Evolutionary conservation across 2,797 vertebrate species (phyloP).

Genomic region (Phaenicophaeus curvirostris): DNA sequence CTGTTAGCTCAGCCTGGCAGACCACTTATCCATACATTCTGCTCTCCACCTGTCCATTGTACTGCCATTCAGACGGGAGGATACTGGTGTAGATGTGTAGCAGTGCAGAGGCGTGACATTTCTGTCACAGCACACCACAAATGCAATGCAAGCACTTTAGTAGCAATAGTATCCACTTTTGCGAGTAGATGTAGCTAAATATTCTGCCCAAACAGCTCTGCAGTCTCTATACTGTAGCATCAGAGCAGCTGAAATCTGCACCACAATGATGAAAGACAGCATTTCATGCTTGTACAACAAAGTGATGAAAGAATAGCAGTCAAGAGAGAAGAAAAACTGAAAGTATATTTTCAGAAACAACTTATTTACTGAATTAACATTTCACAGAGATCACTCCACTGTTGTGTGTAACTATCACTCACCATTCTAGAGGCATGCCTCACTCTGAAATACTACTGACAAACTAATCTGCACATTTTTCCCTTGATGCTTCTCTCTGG

Average conservation of each 20-base stretch:
- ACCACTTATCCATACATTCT: neutral
- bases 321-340: neutral
- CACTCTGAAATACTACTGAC: neutral
- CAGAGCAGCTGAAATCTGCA: neutral
- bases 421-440: neutral
- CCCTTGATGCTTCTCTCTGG: neutral
- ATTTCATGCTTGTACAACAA: neutral
- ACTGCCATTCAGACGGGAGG: neutral
- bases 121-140: neutral
- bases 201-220: neutral
- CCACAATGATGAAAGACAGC: accelerated
- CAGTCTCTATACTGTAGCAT: neutral
- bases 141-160: neutral
- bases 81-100: neutral
- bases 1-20: neutral
- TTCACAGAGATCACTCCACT: neutral
- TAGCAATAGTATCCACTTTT: neutral
- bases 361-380: neutral
- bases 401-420: neutral
- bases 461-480: neutral
- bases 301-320: neutral
- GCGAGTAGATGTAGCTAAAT: neutral
- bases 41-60: neutral
- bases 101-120: neutral
- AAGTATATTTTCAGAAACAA: neutral